Evolutionary conservation across 2,113 vertebrate genomes (phyloP).

Genomic region (Vicugna pacos): DNA sequence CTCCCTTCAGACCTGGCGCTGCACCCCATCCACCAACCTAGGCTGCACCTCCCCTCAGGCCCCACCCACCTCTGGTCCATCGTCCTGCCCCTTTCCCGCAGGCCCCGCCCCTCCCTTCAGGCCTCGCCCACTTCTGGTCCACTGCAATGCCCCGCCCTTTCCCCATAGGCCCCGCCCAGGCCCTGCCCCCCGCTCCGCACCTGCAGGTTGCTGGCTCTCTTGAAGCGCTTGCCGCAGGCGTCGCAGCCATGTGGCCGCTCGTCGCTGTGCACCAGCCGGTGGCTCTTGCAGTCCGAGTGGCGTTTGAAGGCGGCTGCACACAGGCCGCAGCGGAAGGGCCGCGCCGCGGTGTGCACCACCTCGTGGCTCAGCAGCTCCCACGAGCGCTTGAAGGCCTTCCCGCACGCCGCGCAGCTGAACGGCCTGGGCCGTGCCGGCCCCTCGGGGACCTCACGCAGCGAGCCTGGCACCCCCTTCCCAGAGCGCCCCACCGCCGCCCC

Average conservation of each 20-base stretch:
- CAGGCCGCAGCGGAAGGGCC: slow-evolving; percentile 72
- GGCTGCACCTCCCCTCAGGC: background rate
- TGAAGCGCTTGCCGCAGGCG: slow-evolving; percentile 78
- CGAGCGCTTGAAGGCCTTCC: slow-evolving; percentile 77
- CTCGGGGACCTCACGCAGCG: slow-evolving; percentile 37
- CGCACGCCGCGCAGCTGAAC: slow-evolving; percentile 67
- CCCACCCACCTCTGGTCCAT: background rate
- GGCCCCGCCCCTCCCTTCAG: background rate
- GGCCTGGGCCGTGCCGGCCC: slow-evolving; percentile 77
- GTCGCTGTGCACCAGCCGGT: slow-evolving; percentile 71
- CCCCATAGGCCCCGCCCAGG: background rate
- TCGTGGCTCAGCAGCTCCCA: slow-evolving; percentile 85
- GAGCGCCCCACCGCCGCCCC: background rate
- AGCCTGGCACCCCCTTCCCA: fast-evolving
- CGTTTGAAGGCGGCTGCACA: slow-evolving; percentile 82
- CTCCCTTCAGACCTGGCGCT: background rate
- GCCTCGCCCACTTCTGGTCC: background rate
- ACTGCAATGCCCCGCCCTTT: too few species aligned
- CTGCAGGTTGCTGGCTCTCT: slow-evolving; percentile 75
- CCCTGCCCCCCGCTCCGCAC: background rate
- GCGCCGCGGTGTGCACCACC: slow-evolving; percentile 81
- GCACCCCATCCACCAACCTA: background rate
- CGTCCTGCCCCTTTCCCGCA: background rate
- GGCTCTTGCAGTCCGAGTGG: slow-evolving; percentile 83
- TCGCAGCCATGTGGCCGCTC: slow-evolving; percentile 80